A percentile compares a stretch with the other conserved stretches of the same genome.
phyloP scores from a whole-genome alignment of 2,888 invertebrate genomes.

The Onthophagus sagittarius region DNA sequence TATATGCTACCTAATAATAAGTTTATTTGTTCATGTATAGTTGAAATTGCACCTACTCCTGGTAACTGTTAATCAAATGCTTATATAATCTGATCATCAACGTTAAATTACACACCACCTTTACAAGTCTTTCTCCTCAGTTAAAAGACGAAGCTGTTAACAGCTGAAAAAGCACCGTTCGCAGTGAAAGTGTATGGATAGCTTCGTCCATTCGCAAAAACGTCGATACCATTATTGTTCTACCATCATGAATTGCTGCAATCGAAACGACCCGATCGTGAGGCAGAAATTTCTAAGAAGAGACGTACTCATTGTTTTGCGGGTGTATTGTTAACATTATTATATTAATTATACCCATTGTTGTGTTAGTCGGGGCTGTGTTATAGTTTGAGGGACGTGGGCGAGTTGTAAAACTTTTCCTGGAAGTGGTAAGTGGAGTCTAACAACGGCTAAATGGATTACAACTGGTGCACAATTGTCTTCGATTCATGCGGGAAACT shows the following conservation, averaged over 20 bases:
- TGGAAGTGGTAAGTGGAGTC: background rate
- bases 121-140: background rate
- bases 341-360: constrained; percentile 5
- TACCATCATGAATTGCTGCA: background rate
- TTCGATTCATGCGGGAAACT: background rate
- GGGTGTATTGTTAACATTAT: constrained; percentile 2
- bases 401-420: background rate
- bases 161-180: background rate
- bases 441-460: background rate
- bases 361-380: background rate
- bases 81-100: background rate
- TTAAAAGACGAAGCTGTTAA: background rate
- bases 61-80: background rate
- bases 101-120: background rate
- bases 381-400: background rate
- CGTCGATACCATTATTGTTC: background rate
- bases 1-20: too few species aligned
- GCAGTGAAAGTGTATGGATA: background rate
- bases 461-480: background rate
- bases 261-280: background rate
- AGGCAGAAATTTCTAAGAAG: background rate
- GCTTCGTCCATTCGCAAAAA: background rate
- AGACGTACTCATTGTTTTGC: background rate
- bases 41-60: background rate
- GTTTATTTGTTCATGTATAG: too few species aligned